phyloP scores from a whole-genome alignment of 2,113 vertebrate species.

The Menura novaehollandiae region DNA sequence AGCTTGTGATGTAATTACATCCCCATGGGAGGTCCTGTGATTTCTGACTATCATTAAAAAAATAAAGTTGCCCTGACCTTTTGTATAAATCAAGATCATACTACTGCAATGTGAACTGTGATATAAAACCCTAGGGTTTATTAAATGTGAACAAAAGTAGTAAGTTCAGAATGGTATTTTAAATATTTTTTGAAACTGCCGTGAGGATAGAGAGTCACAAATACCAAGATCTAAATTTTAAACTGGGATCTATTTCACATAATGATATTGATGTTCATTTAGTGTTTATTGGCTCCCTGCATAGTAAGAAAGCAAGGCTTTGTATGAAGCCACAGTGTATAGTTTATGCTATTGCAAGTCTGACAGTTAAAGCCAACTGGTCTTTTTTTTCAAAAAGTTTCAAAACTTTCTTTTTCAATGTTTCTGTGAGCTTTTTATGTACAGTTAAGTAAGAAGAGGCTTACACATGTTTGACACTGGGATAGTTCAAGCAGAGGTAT shows the following conservation, averaged over 20 bases:
- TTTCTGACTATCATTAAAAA: not conserved
- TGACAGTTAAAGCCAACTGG: not conserved
- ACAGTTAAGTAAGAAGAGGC: not conserved
- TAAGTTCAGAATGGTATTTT: not conserved
- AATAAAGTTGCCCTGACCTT: not conserved
- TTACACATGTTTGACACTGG: not conserved
- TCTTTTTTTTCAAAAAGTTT: too few relatives aligned
- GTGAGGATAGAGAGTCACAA: accelerated
- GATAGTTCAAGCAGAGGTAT: not conserved
- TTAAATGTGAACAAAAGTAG: not conserved
- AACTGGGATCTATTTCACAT: not conserved
- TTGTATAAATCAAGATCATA: not conserved
- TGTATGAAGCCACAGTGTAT: not conserved
- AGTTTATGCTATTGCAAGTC: not conserved
- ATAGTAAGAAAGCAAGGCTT: not conserved
- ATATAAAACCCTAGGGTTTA: not conserved
- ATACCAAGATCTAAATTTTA: not conserved
- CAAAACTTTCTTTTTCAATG: not conserved
- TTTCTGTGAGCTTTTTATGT: not conserved
- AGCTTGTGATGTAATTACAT: not conserved
- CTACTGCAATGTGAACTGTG: not conserved
- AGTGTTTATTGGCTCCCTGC: not conserved
- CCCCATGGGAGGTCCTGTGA: not conserved
- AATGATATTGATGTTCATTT: not conserved
- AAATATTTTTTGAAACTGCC: not conserved